Percentiles rank a stretch among this genome's conserved stretches.
Conservation (phyloP, 2,888 invertebrate species). For the Scotopteryx bipunctaria region DNA sequence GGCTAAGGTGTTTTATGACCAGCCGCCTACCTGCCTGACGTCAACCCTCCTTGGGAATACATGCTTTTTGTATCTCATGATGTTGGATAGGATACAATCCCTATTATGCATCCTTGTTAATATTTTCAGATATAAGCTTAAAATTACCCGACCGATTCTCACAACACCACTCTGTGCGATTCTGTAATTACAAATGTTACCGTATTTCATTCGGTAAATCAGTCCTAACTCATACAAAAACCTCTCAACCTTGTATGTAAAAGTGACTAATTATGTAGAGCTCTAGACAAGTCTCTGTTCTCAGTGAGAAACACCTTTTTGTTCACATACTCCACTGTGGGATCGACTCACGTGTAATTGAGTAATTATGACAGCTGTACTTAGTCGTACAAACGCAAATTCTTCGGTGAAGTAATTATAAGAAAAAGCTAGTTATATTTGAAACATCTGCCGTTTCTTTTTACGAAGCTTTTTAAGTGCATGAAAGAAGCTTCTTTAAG, state of each 20-base stretch:
- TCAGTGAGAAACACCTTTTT: slow-evolving; percentile 20
- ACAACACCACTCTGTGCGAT: too few relatives aligned
- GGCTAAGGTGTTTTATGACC: too few relatives aligned
- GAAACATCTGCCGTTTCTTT: slow-evolving; percentile 1
- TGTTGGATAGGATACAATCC: too few relatives aligned
- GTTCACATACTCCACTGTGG: slow-evolving; percentile 8
- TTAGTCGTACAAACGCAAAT: slow-evolving; percentile 5
- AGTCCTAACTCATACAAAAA: not conserved
- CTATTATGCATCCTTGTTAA: too few relatives aligned
- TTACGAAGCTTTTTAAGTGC: not conserved
- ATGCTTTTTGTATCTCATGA: too few relatives aligned
- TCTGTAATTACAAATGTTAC: too few relatives aligned
- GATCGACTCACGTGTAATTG: slow-evolving; percentile 16
- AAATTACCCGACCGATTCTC: too few relatives aligned
- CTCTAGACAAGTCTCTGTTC: slow-evolving; percentile 11
- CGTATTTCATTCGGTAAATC: too few relatives aligned
- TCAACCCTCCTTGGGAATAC: too few relatives aligned
- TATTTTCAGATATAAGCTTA: too few relatives aligned
- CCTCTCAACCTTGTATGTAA: slow-evolving; percentile 8
- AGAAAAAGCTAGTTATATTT: slow-evolving; percentile 1
- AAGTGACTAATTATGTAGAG: slow-evolving; percentile 3
- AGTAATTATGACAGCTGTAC: slow-evolving; percentile 21
- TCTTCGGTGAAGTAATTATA: slow-evolving; percentile 6
- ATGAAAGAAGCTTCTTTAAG: too few relatives aligned
- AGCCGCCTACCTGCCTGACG: too few relatives aligned